Base-by-base conservation (phyloP, 2,888 invertebrate genomes). In the Tortrix viridana region DNA sequence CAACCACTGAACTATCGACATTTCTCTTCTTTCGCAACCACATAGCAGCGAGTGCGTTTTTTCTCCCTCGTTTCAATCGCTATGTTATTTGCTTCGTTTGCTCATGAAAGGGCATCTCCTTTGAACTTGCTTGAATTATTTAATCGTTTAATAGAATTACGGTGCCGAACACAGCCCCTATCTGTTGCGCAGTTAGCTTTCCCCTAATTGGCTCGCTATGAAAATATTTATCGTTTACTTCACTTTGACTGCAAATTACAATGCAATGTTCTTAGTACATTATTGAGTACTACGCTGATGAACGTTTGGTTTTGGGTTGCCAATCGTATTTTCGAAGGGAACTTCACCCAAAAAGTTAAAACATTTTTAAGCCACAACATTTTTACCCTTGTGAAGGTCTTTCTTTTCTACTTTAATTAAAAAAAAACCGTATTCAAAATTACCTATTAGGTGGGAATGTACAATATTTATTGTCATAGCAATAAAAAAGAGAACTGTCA, bases 81-180 rank as follows among this genome's bases (percentile, higher is more conserved):
- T 69, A 78, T 69, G 83, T 78, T 86, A 84, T 89, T 88, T 88
- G 85, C 84, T 84, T 85, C 86, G 81, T 87, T 89, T 89, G 80
- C 87, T 85, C 81, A 73, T 82, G 82, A 84, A 89, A 86, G 88
- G 85, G 85, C 88, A 89, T 89, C 86, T 86, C 84, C 88, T 91
- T 91, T 91, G 89, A 91, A 89, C 84, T 88, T 78, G 76, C 76
- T 79, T 85, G 86, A 87, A 89, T 89, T 90, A 90, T 90, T 89
- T 89, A 91, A 90, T 89, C 86, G 84, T 89, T 87, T 90, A 89
- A 91, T 89, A 88, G 86, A 90, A 91, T 89, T 86, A 90, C 85
- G 79, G 78, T 79, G 75, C 79, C 74, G 74, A 80, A 79, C 77
- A 72, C 73, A 69, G 76, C 80, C 85, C 85, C 85, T 85, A 86